A percentile compares a stretch with the other conserved stretches of the same genome.
Conservation (phyloP, 1,140 invertebrate species). For the Parasteatoda tepidariorum region DNA sequence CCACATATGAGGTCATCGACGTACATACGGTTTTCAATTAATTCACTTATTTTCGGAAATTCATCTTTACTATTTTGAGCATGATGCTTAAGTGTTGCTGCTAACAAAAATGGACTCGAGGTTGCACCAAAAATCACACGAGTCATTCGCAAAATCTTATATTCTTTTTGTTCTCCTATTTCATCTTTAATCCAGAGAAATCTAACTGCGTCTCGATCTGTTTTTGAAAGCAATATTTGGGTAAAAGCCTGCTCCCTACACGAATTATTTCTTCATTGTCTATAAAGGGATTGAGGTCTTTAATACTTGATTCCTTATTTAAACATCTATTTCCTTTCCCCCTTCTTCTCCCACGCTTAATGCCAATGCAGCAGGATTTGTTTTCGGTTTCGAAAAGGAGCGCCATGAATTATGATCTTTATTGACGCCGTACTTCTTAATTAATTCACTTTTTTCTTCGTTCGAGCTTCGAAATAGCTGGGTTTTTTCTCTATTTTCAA, state of each 20-base stretch:
- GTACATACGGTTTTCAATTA: no score
- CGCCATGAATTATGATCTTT: not conserved
- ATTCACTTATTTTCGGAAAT: not conserved
- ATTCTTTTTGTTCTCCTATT: not conserved
- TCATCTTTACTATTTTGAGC: not conserved
- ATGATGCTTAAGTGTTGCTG: slow-evolving; percentile 7
- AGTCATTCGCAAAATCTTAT: not conserved
- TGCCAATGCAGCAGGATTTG: not conserved
- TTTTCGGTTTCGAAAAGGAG: not conserved
- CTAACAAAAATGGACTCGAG: slow-evolving; percentile 1
- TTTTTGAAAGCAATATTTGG: slow-evolving; percentile 5
- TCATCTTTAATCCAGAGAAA: slow-evolving; percentile 37
- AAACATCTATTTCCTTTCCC: no score
- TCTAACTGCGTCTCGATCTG: slow-evolving; percentile 28
- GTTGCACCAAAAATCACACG: not conserved
- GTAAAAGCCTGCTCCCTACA: slow-evolving; percentile 47
- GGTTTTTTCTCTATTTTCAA: no score
- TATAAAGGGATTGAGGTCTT: not conserved
- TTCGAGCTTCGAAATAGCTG: not conserved
- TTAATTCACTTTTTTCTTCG: not conserved
- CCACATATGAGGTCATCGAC: no score
- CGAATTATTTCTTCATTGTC: not conserved
- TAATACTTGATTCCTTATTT: not conserved
- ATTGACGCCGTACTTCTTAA: not conserved
- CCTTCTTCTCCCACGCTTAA: not conserved